Base-by-base conservation (phyloP, 2,888 invertebrate species). In the Callyntrura sp. region DNA sequence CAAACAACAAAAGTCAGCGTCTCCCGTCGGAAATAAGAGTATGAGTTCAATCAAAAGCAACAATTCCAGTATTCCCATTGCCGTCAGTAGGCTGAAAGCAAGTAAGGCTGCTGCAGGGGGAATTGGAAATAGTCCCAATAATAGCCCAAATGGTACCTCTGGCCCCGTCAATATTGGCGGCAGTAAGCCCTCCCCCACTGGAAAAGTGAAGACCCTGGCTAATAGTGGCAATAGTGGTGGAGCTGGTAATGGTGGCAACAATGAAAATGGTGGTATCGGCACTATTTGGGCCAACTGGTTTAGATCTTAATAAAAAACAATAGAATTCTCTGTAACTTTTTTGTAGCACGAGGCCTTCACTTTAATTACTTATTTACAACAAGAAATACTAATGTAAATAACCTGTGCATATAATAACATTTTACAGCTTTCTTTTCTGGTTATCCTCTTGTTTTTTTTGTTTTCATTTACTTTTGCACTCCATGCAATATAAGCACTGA, bases 51-150 rank as follows among this genome's bases (percentile, higher is more conserved):
- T 92, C 28, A 92, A 91, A 68, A 91, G 91, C 79, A 90, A 90
- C 28, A 92, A 91, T 73, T 92, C 92, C 28, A 91, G 91, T 81
- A 92, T 92, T 83, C 92, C 92, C 4, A 90, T 92, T 81, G 92
- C 92, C 57, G 91, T 92, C 9, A 91, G 91, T n/a, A 83, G 92
- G 76, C 89, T 92, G 79, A 92, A 92, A 88, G 85, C 88, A n/a
- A 88, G 90, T 20, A 90, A 91, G 65, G 88, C 85, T 43, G 86
- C 84, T 79, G 87, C 35, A 70, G 82, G 51, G 78, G 76, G 45
- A 57, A 48, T 70, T 3, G 60, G 83, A n/a, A n/a, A n/a, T 55
- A 48, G 90, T 73, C 1, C 79, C 81, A 51, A 51, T 55, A 78
- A 43, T 73, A 82, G 68, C 73, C 51, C 84, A 20, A 70, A 48